A percentile compares a stretch with the other conserved stretches of the same genome.
phyloP scores from a whole-genome alignment of 37 sponge, comb jelly and placozoan species.

The Aplysina aerophoba region DNA sequence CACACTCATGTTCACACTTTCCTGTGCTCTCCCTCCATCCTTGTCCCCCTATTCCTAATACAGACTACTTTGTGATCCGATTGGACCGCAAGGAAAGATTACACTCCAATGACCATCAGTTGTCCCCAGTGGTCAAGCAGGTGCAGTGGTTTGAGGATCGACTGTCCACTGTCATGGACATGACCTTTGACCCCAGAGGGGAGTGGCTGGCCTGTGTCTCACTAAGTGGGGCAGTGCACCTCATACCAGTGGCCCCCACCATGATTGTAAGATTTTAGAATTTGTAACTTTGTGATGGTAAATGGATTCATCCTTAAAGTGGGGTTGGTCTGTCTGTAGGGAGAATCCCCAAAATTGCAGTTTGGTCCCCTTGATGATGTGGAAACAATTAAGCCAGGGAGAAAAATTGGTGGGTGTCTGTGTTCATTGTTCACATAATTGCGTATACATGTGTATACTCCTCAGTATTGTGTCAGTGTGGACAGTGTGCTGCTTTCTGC shows the following conservation, averaged over 20 bases:
- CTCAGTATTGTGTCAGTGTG: too few relatives aligned
- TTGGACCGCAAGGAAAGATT: not conserved
- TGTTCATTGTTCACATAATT: too few relatives aligned
- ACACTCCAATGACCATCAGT: not conserved
- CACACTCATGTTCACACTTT: too few relatives aligned
- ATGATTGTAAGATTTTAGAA: constrained; percentile 46
- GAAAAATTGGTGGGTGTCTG: constrained; percentile 39
- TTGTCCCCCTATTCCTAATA: not conserved
- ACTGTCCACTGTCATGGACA: constrained; percentile 51
- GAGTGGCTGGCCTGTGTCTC: constrained; percentile 90
- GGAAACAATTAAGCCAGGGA: constrained; percentile 40
- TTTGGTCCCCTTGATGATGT: constrained; percentile 72
- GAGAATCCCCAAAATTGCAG: constrained; percentile 19
- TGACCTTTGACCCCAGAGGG: constrained; percentile 66
- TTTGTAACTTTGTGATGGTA: not conserved
- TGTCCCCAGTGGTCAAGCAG: constrained; percentile 59
- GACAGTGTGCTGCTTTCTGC: not conserved
- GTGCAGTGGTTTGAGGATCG: constrained; percentile 81
- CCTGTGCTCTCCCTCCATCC: not conserved
- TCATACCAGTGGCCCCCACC: constrained; percentile 65
- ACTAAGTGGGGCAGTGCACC: constrained; percentile 60
- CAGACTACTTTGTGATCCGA: constrained; percentile 26
- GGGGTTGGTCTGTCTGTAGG: constrained; percentile 15
- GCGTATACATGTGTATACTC: too few relatives aligned
- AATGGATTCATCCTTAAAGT: too few relatives aligned